Evolutionary conservation across 2,888 invertebrate genomes (phyloP), one percentile per base, ranked within the genome.

Genomic region (Acanthococcus lagerstroemiae): DNA sequence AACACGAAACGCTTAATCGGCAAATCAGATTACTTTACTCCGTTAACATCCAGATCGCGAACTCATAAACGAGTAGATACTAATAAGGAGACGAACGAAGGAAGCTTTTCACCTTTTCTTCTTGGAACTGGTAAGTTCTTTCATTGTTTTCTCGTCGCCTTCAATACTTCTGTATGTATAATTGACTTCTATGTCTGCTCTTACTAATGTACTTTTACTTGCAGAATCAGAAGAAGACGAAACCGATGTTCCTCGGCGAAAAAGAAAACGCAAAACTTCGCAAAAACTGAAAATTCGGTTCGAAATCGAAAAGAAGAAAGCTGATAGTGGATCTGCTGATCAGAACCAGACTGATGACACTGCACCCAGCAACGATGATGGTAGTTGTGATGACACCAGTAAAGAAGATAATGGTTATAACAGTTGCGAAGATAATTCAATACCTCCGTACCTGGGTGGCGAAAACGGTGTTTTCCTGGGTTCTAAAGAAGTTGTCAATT

Each of bases 161-260:
- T 3, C 1, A 3, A 9, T 1, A 9, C 3, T 15, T 17, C 21
- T 2, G 48, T 19, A 30, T 56, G 19, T 17, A 24, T 22, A n/a
- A n/a, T n/a, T n/a, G n/a, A n/a, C n/a, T n/a, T n/a, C n/a, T 46
- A 19, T 50, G 21, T 19, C 15, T 60, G 46, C 5, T 45, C 46
- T 17, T 45, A 6, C 46, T 4, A 21, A 9, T 3, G 2, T 22
- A 1, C 3, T 52, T 22, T 30, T 7, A 25, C 5, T 15, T 25
- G n/a, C 19, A 63, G 63, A 63, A 63, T 63, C 63, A 9, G 63
- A 63, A 52, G 63, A 63, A 12, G 63, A 63, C 6, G 52, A 63
- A 21, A 37, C 19, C 4, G 63, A 63, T n/a, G n/a, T 37, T 22
- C 63, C 21, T n/a, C 21, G 22, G 15, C 19, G 63, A 54, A 54